phyloP scores from a whole-genome alignment of 2,113 vertebrate genomes.

The Lynx canadensis region DNA sequence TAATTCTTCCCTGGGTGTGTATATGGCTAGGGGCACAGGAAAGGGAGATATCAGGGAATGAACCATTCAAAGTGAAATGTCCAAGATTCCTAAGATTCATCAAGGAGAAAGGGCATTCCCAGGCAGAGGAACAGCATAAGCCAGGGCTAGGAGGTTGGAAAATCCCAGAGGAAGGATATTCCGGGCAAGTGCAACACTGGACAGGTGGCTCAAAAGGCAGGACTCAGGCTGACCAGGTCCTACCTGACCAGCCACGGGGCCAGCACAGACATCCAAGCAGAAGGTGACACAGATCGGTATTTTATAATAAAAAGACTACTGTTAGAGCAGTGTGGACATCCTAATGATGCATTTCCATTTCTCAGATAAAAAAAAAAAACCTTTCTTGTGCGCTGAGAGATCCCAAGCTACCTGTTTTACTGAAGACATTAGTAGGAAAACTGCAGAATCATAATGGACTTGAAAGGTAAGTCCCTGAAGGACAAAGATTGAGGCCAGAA shows the following conservation, averaged over 20 bases:
- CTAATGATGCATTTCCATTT: neutral
- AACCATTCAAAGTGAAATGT: neutral
- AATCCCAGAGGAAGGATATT: neutral
- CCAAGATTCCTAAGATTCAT: neutral
- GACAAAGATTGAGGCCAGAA: neutral
- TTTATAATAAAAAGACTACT: neutral
- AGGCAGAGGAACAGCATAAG: neutral
- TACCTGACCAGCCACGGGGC: neutral
- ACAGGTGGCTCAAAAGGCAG: neutral
- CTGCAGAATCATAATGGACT: neutral
- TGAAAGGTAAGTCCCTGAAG: neutral
- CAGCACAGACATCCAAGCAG: neutral
- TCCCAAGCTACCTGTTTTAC: neutral
- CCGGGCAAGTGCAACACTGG: rapidly evolving
- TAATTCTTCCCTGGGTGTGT: neutral
- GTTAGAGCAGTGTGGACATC: neutral
- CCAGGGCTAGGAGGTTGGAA: neutral
- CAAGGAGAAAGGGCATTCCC: neutral
- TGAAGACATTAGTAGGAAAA: neutral
- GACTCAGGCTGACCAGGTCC: neutral
- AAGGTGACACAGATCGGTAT: rapidly evolving
- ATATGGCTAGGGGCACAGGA: neutral
- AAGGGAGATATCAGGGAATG: neutral
- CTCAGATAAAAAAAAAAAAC: neutral
- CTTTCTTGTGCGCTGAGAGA: neutral